A percentile compares a stretch with the other conserved stretches of the same genome.
These are phyloP conservation scores for Apodemus agrarius DNA, from an alignment of 2,797 vertebrate genomes.

Conservation along the genomic window DNA sequence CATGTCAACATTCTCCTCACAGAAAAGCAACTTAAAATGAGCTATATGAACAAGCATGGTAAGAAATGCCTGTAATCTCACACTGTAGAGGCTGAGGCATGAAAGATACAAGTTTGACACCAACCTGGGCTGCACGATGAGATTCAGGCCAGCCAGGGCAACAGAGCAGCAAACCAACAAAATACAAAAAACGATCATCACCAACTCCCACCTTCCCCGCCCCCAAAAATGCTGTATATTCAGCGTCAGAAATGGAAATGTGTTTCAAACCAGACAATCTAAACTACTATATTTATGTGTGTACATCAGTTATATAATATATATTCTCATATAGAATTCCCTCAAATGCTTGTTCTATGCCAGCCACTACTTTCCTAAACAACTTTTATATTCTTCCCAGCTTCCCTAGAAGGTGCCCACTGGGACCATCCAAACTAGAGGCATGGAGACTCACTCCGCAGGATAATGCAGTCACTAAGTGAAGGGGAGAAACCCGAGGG, in stretches of 20 bases:
- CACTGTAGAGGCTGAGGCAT: not conserved
- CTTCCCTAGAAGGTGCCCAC: too few relatives aligned
- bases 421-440: not conserved
- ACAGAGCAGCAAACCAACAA: not conserved
- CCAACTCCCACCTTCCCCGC: not conserved
- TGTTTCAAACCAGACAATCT: conserved; percentile 37
- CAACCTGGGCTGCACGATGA: not conserved
- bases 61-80: not conserved
- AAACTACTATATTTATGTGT: not conserved
- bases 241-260: conserved; percentile 21
- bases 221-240: not conserved
- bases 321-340: not conserved
- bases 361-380: not conserved
- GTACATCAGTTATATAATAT: not conserved
- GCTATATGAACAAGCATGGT: not conserved
- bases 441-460: not conserved
- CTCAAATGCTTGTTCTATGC: not conserved
- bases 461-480: not conserved
- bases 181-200: not conserved
- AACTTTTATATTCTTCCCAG: not conserved
- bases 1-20: conserved; percentile 11
- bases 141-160: too few relatives aligned
- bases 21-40: conserved; percentile 4
- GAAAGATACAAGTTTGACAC: not conserved
- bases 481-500: too few relatives aligned